phyloP scores from a whole-genome alignment of 2,113 vertebrate species.

The Thunnus thynnus region DNA sequence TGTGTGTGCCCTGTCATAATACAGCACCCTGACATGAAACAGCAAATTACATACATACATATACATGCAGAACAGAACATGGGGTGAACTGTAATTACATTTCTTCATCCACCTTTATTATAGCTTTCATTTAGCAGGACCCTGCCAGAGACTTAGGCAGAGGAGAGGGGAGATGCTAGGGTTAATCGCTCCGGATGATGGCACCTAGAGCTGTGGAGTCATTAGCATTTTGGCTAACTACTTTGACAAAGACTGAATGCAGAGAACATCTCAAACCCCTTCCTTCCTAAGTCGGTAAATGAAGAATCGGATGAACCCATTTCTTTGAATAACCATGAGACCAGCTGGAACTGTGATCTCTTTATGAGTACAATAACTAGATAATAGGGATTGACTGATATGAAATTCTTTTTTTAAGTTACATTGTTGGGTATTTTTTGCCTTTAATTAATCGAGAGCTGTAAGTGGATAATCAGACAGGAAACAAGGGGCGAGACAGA shows the following conservation, averaged over 20 bases:
- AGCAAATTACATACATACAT: conserved; percentile 24
- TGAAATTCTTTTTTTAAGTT: background rate
- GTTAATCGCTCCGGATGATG: conserved; percentile 77
- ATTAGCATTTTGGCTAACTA: conserved; percentile 82
- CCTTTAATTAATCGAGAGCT: too few species aligned
- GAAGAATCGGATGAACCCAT: conserved; percentile 33
- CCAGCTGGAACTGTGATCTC: conserved; percentile 15
- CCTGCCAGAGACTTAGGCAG: conserved; percentile 42
- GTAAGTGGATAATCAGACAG: too few species aligned
- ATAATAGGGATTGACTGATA: background rate
- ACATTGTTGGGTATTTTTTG: too few species aligned
- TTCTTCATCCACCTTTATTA: conserved; percentile 78
- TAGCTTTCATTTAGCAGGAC: conserved; percentile 69
- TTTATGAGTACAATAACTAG: conserved; percentile 18
- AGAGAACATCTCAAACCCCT: conserved; percentile 42
- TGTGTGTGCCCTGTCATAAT: background rate
- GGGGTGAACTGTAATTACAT: conserved; percentile 69
- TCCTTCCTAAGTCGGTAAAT: conserved; percentile 50
- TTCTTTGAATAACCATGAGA: conserved; percentile 21
- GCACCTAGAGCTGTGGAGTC: conserved; percentile 48
- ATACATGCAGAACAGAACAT: conserved; percentile 7
- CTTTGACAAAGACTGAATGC: conserved; percentile 49
- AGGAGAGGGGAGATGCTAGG: conserved; percentile 55
- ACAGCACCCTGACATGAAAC: background rate
- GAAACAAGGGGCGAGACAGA: too few species aligned